phyloP scores from a whole-genome alignment of 1,140 invertebrate species.

The Lepidurus arcticus region DNA sequence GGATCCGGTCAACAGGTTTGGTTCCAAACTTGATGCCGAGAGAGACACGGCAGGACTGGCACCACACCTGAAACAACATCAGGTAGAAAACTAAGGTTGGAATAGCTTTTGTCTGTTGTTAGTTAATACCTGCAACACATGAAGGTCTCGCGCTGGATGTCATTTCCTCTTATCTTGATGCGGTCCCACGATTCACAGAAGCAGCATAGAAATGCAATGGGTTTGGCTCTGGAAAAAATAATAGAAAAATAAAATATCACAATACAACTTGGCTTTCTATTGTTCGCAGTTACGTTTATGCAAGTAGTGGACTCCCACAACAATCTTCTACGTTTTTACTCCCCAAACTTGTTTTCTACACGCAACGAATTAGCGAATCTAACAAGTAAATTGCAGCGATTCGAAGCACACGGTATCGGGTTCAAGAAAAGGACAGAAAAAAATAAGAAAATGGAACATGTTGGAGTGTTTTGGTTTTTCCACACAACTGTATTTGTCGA shows the following conservation, averaged over 20 bases:
- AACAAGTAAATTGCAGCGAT: too few relatives aligned
- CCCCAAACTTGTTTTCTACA: too few relatives aligned
- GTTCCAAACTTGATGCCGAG: background rate
- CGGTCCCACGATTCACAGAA: background rate
- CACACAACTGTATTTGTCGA: conserved; percentile 15
- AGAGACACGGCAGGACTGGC: conserved; percentile 23
- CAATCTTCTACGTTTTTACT: too few relatives aligned
- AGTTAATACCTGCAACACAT: background rate
- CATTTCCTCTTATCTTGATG: conserved; percentile 9
- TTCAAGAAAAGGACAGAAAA: too few relatives aligned
- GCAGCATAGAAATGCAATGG: background rate
- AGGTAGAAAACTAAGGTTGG: conserved; percentile 37
- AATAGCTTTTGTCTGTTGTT: conserved; percentile 41
- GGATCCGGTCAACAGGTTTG: background rate
- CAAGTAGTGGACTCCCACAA: too few relatives aligned
- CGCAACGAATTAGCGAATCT: too few relatives aligned
- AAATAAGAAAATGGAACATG: too few relatives aligned
- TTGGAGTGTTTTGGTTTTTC: background rate
- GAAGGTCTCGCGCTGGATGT: background rate
- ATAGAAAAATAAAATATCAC: background rate
- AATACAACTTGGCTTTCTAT: too few relatives aligned
- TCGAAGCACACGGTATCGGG: too few relatives aligned
- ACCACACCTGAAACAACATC: background rate
- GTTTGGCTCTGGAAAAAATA: background rate
- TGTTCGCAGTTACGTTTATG: too few relatives aligned